phyloP scores from a whole-genome alignment of 2,888 invertebrate genomes.

The Drosophila anomelani region DNA sequence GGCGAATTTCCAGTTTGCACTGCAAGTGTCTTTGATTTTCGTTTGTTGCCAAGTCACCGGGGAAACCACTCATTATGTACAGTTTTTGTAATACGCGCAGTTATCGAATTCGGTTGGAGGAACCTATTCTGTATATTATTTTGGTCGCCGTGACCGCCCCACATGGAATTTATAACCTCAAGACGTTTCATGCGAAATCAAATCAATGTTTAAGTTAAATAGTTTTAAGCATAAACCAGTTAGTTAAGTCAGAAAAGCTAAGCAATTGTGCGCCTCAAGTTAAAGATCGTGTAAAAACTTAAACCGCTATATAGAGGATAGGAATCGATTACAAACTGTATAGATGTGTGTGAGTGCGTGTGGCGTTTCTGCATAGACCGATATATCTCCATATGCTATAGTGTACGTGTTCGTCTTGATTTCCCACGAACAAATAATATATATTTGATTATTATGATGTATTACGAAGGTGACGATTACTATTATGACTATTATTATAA shows the following conservation, averaged over 20 bases:
- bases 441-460: conserved; percentile 50
- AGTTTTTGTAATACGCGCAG: conserved; percentile 35
- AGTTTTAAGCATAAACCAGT: conserved; percentile 68
- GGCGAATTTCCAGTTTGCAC: conserved; percentile 54
- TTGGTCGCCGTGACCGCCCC: conserved; percentile 17
- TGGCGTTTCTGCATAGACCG: conserved; percentile 20
- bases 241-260: conserved; percentile 34
- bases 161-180: conserved; percentile 55
- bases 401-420: conserved; percentile 71
- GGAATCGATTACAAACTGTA: conserved; percentile 49
- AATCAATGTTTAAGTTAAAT: conserved; percentile 81
- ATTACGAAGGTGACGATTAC: conserved; percentile 30
- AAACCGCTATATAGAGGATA: conserved; percentile 32
- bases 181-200: conserved; percentile 66
- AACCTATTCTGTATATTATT: conserved; percentile 41
- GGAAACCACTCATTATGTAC: conserved; percentile 35
- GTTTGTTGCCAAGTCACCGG: conserved; percentile 28
- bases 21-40: conserved; percentile 58
- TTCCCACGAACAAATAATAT: conserved; percentile 71
- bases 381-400: conserved; percentile 31
- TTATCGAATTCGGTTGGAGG: conserved; percentile 33
- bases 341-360: conserved; percentile 38
- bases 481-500: conserved; percentile 57
- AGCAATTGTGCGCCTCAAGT: conserved; percentile 40
- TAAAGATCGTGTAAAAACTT: conserved; percentile 47